Percentiles rank a stretch among this genome's conserved stretches.
Conservation (phyloP, 2,888 invertebrate species). For the Dynastes maya region DNA sequence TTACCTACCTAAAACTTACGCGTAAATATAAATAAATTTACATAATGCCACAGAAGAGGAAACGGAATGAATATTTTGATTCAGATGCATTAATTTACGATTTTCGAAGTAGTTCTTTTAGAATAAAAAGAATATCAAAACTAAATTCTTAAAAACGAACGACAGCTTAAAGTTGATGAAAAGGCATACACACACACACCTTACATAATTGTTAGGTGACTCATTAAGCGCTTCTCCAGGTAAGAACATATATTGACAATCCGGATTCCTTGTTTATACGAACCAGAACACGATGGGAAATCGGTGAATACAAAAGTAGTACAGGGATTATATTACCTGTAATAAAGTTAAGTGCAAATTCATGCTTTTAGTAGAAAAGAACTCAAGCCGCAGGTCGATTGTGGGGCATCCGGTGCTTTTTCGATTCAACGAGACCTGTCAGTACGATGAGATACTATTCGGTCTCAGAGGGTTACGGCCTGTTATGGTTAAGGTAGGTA, state of each 20-base stretch:
- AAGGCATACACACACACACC: neutral
- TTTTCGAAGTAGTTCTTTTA: neutral
- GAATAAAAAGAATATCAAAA: neutral
- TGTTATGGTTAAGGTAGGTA: neutral
- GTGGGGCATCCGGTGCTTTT: conserved; percentile 62
- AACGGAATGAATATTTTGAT: too few species aligned
- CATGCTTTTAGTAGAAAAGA: conserved; percentile 61
- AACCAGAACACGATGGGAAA: conserved; percentile 32
- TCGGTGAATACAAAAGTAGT: conserved; percentile 46
- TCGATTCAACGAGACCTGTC: conserved; percentile 54
- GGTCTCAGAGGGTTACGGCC: neutral
- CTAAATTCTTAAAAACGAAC: neutral
- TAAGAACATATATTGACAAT: conserved; percentile 44
- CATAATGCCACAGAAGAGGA: too few species aligned
- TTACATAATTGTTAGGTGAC: conserved; percentile 42
- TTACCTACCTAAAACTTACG: too few species aligned
- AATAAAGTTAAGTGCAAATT: conserved; percentile 70
- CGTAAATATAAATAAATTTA: too few species aligned
- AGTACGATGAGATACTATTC: conserved; percentile 16
- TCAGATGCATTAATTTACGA: too few species aligned
- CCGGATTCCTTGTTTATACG: conserved; percentile 37
- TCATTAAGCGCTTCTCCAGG: conserved; percentile 40
- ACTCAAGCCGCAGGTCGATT: conserved; percentile 17
- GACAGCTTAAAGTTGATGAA: neutral
- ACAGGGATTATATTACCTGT: conserved; percentile 61